These are phyloP conservation scores for Trachymyrmex cornetzi DNA, from an alignment of 1,140 invertebrate genomes.

Conservation along the genomic window DNA sequence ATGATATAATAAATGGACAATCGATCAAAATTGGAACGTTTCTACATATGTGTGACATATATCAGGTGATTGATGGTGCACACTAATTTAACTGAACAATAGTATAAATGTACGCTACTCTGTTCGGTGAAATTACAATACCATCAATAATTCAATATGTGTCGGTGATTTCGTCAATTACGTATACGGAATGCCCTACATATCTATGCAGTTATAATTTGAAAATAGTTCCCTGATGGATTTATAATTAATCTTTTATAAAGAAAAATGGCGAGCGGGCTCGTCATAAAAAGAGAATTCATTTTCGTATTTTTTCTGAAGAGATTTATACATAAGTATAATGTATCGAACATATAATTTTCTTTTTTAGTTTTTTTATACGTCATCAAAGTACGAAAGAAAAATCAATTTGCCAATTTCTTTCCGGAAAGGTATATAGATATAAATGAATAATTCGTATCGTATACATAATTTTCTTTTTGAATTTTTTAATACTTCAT, in stretches of 20 bases:
- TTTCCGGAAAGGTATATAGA: not conserved
- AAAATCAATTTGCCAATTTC: not conserved
- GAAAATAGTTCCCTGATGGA: not conserved
- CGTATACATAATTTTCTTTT: not conserved
- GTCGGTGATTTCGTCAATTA: conserved; percentile 27
- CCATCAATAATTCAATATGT: conserved; percentile 40
- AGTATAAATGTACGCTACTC: conserved; percentile 26
- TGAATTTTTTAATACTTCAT: not conserved
- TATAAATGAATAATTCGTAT: not conserved
- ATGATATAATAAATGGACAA: conserved; percentile 28
- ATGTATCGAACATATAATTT: conserved; percentile 1
- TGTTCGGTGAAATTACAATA: not conserved
- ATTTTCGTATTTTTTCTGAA: not conserved
- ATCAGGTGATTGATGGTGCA: conserved; percentile 35
- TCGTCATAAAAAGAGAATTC: not conserved
- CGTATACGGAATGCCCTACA: not conserved
- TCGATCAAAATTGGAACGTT: conserved; percentile 36
- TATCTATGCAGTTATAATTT: conserved; percentile 25
- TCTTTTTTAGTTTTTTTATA: not conserved
- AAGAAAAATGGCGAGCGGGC: not conserved
- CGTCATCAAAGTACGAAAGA: not conserved
- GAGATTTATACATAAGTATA: not conserved
- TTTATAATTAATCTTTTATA: not conserved
- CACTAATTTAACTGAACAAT: conserved; percentile 27
- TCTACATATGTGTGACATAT: conserved; percentile 21